A percentile compares a stretch with the other conserved stretches of the same genome.
phyloP scores from a whole-genome alignment of 2,113 vertebrate species.

The Campylomormyrus numenius region DNA sequence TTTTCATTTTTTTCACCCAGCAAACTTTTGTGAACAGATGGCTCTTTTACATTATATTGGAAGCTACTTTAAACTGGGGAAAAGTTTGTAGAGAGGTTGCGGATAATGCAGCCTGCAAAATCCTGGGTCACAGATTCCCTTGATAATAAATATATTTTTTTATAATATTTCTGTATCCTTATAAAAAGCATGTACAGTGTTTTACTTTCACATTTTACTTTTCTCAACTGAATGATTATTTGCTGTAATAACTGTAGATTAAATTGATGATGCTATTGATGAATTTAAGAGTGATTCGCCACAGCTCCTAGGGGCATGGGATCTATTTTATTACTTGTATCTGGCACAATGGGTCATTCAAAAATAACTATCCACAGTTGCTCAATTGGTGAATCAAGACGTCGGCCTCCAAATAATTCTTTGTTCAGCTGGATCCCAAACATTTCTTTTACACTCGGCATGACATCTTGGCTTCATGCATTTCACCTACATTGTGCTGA shows the following conservation, averaged over 20 bases:
- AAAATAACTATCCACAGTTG: not conserved
- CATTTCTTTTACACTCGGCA: not conserved
- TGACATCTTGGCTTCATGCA: not conserved
- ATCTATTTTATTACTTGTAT: not conserved
- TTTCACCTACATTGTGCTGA: not conserved
- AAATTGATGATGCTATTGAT: not conserved
- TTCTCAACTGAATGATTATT: not conserved
- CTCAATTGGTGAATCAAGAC: not conserved
- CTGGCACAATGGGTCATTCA: not conserved
- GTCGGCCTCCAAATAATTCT: not conserved
- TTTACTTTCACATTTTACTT: not conserved
- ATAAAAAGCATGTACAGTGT: not conserved
- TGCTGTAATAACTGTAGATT: not conserved
- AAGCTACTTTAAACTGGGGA: not conserved
- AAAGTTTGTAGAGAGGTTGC: not conserved
- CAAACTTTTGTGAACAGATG: not conserved
- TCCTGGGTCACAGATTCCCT: not conserved
- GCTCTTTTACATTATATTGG: slow-evolving; percentile 2
- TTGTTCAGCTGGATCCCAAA: not conserved
- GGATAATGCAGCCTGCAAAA: not conserved
- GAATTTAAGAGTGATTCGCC: not conserved
- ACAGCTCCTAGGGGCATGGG: not conserved
- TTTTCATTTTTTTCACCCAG: not conserved
- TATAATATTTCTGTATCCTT: not conserved
- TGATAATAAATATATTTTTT: not conserved